A percentile compares a stretch with the other conserved stretches of the same genome.
Conservation (phyloP, 2,113 vertebrate genomes). For the Ptychochromis oligacanthus region DNA sequence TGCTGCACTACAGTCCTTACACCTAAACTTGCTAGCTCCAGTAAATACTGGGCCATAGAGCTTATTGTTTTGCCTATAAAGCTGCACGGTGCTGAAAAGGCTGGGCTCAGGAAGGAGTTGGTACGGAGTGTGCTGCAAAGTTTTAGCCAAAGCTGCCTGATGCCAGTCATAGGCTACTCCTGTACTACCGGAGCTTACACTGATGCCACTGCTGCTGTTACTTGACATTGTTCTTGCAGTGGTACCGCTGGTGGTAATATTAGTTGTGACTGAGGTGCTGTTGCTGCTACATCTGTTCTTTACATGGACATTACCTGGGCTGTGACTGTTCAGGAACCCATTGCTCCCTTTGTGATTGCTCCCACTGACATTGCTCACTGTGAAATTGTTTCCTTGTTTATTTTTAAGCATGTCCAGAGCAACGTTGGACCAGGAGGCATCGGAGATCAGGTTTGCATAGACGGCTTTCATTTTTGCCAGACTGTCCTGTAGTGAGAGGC, state of each 20-base stretch:
- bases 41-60: conserved; percentile 98
- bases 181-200: conserved; percentile 71
- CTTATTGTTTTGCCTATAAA: conserved; percentile 98
- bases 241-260: conserved; percentile 65
- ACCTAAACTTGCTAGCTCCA: conserved; percentile 97
- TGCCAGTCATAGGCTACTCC: conserved; percentile 96
- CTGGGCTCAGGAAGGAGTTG: conserved; percentile 97
- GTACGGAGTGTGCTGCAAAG: conserved; percentile 93
- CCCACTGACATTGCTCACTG: conserved; percentile 67
- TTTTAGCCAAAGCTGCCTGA: conserved; percentile 97
- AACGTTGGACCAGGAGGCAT: conserved; percentile 96
- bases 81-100: conserved; percentile 98
- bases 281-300: conserved; percentile 75
- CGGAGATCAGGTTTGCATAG: conserved; percentile 97
- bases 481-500: conserved; percentile 93
- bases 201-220: conserved; percentile 78
- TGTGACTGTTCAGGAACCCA: conserved; percentile 72
- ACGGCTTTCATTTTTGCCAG: conserved; percentile 98
- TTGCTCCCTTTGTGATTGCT: conserved; percentile 82
- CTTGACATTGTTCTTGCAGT: conserved; percentile 73
- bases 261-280: conserved; percentile 61
- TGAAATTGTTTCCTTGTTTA: conserved; percentile 75
- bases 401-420: conserved; percentile 92
- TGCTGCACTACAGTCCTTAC: conserved; percentile 97
- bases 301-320: conserved; percentile 71